Base-by-base conservation (phyloP, 2,888 invertebrate genomes). In the Tetranychus piercei region DNA sequence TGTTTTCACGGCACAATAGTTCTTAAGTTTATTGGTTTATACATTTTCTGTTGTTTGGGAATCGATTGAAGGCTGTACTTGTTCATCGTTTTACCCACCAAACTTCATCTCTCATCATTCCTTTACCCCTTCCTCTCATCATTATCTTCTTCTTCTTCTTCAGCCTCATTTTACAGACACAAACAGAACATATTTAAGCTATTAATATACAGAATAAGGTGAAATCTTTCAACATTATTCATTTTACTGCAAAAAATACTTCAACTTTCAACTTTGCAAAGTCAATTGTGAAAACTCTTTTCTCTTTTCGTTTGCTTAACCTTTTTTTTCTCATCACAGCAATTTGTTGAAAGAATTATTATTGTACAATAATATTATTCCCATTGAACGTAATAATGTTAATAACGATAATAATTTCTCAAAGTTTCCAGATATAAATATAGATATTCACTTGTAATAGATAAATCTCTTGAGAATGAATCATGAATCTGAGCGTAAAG, bases 111-210 rank as follows among this genome's bases (percentile, higher is more conserved):
- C 66, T 66, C 66, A 66, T 11, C 65, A 9, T 65, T 66, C 69
- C 67, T 22, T 72, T 44, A 15, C 55, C 34, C n/a, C 73, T 65
- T 44, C n/a, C 73, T 73, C 73, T 67, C 20, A 8, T 23, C 9
- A 43, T 44, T 44, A 6, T n/a, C 44, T 44, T 71, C 71, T 23
- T n/a, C 71, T 23, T n/a, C 66, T 66, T 20, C 20, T 20, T 66
- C 66, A 7, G n/a, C 6, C 66, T 66, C 66, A 66, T 34, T 34
- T 34, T 34, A 34, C 34, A 34, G 34, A 34, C 34, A 34, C 34
- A 34, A 34, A 34, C 34, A 34, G 34, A 34, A 34, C 34, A 34
- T 34, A 34, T 34, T 34, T 34, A 34, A 34, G 34, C 34, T 34
- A 34, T 34, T 34, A 34, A 34, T 34, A 34, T 34, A 34, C 34